Evolutionary conservation across 2,888 invertebrate species (phyloP).

Genomic region (Hartigia nigra): DNA sequence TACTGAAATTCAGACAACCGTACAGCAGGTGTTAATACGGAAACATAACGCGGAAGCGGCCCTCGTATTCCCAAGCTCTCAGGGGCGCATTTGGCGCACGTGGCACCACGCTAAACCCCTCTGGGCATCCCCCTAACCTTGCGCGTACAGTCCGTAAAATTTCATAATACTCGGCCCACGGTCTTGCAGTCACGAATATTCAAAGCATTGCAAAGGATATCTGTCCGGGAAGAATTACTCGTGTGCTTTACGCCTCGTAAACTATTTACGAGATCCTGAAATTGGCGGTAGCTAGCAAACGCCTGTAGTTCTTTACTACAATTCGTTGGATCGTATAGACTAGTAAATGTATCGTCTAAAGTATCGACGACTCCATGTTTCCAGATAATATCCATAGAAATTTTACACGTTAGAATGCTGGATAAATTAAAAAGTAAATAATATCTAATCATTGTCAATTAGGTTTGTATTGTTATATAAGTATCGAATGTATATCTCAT

Average conservation of each 20-base stretch:
- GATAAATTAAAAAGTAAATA: not conserved
- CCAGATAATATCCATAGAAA: not conserved
- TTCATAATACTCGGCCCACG: constrained; percentile 13
- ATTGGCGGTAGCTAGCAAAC: not conserved
- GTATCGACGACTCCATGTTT: not conserved
- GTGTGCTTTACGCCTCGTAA: not conserved
- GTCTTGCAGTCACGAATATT: constrained; percentile 2
- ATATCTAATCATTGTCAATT: too few relatives aligned
- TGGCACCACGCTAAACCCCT: constrained; percentile 33
- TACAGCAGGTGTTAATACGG: constrained; percentile 49
- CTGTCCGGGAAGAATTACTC: constrained; percentile 5
- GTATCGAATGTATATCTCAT: not conserved
- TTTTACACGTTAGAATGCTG: not conserved
- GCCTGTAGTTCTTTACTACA: not conserved
- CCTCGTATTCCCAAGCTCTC: constrained; percentile 22
- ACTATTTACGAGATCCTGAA: not conserved
- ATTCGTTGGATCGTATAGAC: not conserved
- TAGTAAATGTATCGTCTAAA: not conserved
- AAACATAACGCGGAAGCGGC: constrained; percentile 46
- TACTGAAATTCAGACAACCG: constrained; percentile 19
- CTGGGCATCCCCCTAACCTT: constrained; percentile 21
- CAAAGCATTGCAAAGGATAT: constrained; percentile 2
- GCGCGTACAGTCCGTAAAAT: constrained; percentile 9
- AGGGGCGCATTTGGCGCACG: constrained; percentile 29
- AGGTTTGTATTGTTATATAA: not conserved